phyloP scores from a whole-genome alignment of 1,140 invertebrate species.

The Bombus terrestris region DNA sequence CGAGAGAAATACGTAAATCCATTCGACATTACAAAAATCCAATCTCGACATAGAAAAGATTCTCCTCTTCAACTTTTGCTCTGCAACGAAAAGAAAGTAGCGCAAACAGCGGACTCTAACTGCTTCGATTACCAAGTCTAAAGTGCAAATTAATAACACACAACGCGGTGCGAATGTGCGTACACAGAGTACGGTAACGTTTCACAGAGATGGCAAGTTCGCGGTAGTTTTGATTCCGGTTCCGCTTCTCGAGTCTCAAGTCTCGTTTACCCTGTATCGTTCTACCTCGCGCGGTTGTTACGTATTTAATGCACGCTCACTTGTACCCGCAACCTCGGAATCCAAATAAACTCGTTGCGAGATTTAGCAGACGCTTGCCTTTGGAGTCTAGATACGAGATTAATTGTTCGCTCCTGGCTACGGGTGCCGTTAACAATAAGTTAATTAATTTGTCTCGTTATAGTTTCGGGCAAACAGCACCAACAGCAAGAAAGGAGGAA shows the following conservation, averaged over 20 bases:
- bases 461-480: background rate
- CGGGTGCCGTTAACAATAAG: conserved; percentile 17
- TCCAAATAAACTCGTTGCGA: conserved; percentile 54
- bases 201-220: conserved; percentile 20
- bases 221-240: conserved; percentile 56
- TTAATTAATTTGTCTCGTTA: conserved; percentile 39
- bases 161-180: background rate
- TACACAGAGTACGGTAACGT: background rate
- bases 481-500: no score
- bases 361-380: conserved; percentile 40
- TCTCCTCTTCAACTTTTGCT: background rate
- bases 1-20: no score
- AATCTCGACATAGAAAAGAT: background rate
- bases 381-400: conserved; percentile 24
- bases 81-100: background rate
- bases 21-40: background rate
- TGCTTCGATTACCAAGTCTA: background rate
- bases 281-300: conserved; percentile 30
- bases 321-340: conserved; percentile 54
- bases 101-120: background rate
- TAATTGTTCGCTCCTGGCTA: conserved; percentile 31
- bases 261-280: conserved; percentile 31
- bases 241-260: conserved; percentile 40
- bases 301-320: conserved; percentile 44
- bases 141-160: conserved; percentile 45